phyloP scores from a whole-genome alignment of 2,113 vertebrate genomes.

The Phyllostomus hastatus region DNA sequence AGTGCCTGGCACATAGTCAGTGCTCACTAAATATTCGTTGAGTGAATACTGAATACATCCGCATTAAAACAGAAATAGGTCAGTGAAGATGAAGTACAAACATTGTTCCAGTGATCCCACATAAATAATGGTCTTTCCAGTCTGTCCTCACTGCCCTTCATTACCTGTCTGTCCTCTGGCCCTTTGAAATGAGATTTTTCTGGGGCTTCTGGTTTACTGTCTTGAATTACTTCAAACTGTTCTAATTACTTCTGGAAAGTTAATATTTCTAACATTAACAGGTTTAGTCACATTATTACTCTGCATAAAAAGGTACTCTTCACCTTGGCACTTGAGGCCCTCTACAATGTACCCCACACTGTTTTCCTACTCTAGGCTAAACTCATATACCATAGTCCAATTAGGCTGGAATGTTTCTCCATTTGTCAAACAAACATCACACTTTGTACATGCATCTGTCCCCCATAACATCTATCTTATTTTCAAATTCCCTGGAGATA shows the following conservation, averaged over 20 bases:
- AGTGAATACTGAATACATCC: neutral
- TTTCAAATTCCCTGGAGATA: neutral
- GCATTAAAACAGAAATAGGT: neutral
- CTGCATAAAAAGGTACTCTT: neutral
- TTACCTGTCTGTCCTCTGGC: neutral
- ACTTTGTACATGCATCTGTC: neutral
- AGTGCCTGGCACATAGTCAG: neutral
- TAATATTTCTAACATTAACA: neutral
- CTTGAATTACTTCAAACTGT: neutral
- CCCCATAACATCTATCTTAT: too few relatives aligned
- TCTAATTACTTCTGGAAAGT: constrained; percentile 16
- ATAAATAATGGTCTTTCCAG: neutral
- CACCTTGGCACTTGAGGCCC: neutral
- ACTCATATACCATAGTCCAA: neutral
- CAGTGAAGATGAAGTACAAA: neutral
- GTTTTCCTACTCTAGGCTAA: neutral
- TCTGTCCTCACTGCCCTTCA: neutral
- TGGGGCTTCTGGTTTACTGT: neutral
- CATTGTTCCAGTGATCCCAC: neutral
- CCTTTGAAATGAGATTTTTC: constrained; percentile 13
- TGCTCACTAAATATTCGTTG: neutral
- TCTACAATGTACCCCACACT: neutral
- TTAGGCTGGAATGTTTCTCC: neutral
- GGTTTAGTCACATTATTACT: neutral
- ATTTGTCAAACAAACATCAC: neutral